phyloP scores from a whole-genome alignment of 2,797 vertebrate genomes.

The Chanos chanos region DNA sequence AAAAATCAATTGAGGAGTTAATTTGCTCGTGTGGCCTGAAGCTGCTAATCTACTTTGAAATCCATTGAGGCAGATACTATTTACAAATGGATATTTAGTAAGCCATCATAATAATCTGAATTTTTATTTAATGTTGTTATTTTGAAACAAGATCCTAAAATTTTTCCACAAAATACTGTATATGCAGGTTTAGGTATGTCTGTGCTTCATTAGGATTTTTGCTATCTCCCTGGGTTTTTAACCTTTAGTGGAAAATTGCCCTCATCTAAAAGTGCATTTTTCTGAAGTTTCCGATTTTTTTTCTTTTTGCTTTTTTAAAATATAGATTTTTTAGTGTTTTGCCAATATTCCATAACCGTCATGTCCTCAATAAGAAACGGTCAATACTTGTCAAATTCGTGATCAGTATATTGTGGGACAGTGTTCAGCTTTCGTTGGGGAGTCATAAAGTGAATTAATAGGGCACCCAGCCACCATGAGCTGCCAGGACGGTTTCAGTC shows the following conservation, averaged over 20 bases:
- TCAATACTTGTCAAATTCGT: slow-evolving; percentile 2
- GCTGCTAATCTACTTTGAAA: slow-evolving; percentile 45
- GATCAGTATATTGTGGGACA: background rate
- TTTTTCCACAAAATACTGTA: too few relatives aligned
- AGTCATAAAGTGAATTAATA: too few relatives aligned
- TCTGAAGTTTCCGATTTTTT: background rate
- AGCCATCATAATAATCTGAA: slow-evolving; percentile 20
- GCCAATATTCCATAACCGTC: slow-evolving; percentile 19
- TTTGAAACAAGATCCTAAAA: too few relatives aligned
- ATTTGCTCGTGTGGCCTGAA: slow-evolving; percentile 44
- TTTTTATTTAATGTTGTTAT: background rate
- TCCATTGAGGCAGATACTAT: slow-evolving; percentile 41
- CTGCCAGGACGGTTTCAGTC: too few relatives aligned
- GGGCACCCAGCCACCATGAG: too few relatives aligned
- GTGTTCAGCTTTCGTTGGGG: too few relatives aligned
- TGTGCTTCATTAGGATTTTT: too few relatives aligned
- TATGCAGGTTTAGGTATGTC: too few relatives aligned
- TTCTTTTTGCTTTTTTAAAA: background rate
- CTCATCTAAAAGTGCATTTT: too few relatives aligned
- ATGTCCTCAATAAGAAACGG: slow-evolving; percentile 12
- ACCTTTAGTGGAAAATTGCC: too few relatives aligned
- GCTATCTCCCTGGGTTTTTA: too few relatives aligned
- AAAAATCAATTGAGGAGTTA: slow-evolving; percentile 50
- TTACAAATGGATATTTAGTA: slow-evolving; percentile 42
- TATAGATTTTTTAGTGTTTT: background rate